Conservation (phyloP, 2,113 vertebrate species). For the Aspiorhynchus laticeps region DNA sequence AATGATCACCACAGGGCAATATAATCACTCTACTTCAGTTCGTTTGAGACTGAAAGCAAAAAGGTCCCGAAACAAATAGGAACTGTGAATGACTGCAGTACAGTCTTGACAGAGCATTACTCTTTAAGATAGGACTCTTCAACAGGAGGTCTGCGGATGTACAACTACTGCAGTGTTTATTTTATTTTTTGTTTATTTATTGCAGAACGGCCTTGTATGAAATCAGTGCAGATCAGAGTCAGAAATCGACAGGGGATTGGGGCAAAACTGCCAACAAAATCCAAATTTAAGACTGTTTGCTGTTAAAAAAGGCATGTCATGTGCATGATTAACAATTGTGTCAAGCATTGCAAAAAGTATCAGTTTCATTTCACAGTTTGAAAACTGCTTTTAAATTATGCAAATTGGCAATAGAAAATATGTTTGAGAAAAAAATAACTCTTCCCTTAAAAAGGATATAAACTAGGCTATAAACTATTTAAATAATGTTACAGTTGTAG, state of each 20-base stretch:
- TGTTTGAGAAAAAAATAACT: too few species aligned
- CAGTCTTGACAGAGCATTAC: background rate
- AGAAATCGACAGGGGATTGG: background rate
- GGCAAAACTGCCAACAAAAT: background rate
- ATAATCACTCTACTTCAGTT: constrained; percentile 2
- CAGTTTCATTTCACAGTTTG: too few species aligned
- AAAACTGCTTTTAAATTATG: background rate
- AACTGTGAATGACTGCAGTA: background rate
- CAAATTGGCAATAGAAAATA: background rate
- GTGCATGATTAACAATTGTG: too few species aligned
- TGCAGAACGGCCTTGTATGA: background rate
- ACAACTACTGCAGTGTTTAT: background rate
- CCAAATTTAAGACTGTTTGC: too few species aligned
- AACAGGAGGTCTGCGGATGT: background rate
- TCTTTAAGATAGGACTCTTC: background rate
- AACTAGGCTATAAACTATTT: too few species aligned
- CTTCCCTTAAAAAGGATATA: too few species aligned
- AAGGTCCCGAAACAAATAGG: background rate
- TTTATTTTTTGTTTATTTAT: too few species aligned
- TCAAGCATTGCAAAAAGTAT: too few species aligned
- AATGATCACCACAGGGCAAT: background rate
- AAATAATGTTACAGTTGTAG: too few species aligned
- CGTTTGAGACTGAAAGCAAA: background rate
- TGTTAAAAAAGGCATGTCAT: too few species aligned
- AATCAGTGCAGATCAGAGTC: background rate